Base-by-base conservation (phyloP, 1,140 invertebrate genomes). In the Cotesia glomerata region DNA sequence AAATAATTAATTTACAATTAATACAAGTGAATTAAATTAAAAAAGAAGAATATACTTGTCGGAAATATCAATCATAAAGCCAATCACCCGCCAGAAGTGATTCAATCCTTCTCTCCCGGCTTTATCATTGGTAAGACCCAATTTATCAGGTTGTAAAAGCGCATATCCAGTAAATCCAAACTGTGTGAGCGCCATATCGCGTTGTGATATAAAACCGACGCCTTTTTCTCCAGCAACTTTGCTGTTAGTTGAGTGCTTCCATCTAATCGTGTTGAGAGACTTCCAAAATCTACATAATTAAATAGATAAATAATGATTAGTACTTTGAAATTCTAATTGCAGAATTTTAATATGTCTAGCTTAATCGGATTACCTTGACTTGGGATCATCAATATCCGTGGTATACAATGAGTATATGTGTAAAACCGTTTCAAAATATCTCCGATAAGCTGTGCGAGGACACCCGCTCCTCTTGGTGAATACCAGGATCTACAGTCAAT, bases 81-180 rank as follows among this genome's bases (percentile, higher is more conserved):
- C 94, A 26, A 95, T 89, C 5, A 93, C 91, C 58, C 91, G 88
- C 95, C 95, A 96, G 74, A 95, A 91, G 83, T 96, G 94, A 18
- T 92, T 84, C 54, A 93, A 91, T 5, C 90, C 91, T 72, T 92
- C 90, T 51, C 90, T 90, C 14, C 90, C 86, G 5, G 87, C 76
- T 5, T 82, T 79, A 0, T 81, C 77, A 4, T 85, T 73, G 4
- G 80, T 78, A 0, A 95, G 82, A 0, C 92, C 91, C 36, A 95
- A 84, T 18, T 87, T 82, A 36, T 91, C 79, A 0, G 92, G 89
- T 9, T 88, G 88, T 4, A 92, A 72, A 0, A 95, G 77, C 0
- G 90, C 85, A 39, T 92, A 91, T 0, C 94, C 95, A 74, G 96
- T 89, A 78, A 97, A 97, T 13, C 91, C 93, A 75, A 93, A 95